Conservation (phyloP, 2,888 invertebrate species). For the Calliopum simillimum region DNA sequence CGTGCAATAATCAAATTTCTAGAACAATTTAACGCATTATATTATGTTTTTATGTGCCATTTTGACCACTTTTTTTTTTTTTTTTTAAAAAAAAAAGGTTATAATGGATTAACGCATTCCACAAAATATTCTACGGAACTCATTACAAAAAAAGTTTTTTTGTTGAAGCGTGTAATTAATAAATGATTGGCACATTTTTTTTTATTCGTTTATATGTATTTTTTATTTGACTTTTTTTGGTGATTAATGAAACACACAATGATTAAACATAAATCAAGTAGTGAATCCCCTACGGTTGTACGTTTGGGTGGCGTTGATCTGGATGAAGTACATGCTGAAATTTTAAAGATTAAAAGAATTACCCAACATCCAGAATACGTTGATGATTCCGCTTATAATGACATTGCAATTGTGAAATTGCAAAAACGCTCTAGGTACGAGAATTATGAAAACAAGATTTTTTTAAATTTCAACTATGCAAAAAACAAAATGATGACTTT, state of each 20-base stretch:
- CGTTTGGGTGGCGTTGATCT: constrained; percentile 43
- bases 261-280: not conserved
- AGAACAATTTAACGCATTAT: no score
- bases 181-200: not conserved
- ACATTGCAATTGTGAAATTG: constrained; percentile 19
- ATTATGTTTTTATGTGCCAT: no score
- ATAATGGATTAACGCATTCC: no score
- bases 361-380: constrained; percentile 40
- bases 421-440: not conserved
- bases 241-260: not conserved
- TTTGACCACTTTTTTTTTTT: no score
- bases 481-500: no score
- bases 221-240: constrained; percentile 1
- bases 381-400: constrained; percentile 5
- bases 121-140: no score
- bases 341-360: constrained; percentile 33
- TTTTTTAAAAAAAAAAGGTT: no score
- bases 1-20: no score
- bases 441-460: no score
- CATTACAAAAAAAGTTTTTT: no score
- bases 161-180: no score
- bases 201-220: not conserved
- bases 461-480: no score
- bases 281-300: constrained; percentile 43
- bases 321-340: constrained; percentile 33